These are phyloP conservation scores for Bubo bubo DNA, from an alignment of 2,113 vertebrate species.

Conservation along the genomic window DNA sequence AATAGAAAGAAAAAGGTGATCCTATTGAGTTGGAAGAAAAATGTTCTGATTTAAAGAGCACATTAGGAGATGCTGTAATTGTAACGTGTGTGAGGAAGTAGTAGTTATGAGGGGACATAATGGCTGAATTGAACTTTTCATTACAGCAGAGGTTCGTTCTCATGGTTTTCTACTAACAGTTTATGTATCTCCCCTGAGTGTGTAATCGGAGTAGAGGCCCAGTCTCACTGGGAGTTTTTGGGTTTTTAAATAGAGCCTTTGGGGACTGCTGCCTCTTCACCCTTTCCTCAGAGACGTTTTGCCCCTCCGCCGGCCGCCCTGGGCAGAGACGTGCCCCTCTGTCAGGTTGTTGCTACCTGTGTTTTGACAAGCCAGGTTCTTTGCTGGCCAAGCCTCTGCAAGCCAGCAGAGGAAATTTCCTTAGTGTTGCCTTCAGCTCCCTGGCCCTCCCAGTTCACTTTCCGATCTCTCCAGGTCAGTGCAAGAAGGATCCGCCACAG, in stretches of 20 bases:
- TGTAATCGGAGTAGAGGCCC: neutral
- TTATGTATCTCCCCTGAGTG: neutral
- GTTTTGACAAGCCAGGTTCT: neutral
- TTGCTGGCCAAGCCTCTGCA: neutral
- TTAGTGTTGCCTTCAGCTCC: rapidly evolving
- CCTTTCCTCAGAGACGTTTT: neutral
- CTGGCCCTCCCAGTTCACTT: neutral
- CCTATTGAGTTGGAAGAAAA: neutral
- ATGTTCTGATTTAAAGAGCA: neutral
- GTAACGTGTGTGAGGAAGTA: neutral
- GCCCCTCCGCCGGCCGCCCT: rapidly evolving
- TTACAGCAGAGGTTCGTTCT: neutral
- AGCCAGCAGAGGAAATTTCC: neutral
- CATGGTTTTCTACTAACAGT: neutral
- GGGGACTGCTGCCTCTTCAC: neutral
- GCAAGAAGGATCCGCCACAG: rapidly evolving
- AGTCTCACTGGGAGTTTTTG: neutral
- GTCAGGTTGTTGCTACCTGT: neutral
- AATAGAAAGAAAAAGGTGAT: neutral
- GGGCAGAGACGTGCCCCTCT: rapidly evolving
- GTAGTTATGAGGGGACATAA: neutral
- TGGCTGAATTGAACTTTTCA: neutral
- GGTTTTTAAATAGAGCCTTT: neutral
- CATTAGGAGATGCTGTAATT: neutral
- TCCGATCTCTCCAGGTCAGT: neutral